Evolutionary conservation across 2,113 vertebrate species (phyloP).

Genomic region (Chinchilla lanigera): DNA sequence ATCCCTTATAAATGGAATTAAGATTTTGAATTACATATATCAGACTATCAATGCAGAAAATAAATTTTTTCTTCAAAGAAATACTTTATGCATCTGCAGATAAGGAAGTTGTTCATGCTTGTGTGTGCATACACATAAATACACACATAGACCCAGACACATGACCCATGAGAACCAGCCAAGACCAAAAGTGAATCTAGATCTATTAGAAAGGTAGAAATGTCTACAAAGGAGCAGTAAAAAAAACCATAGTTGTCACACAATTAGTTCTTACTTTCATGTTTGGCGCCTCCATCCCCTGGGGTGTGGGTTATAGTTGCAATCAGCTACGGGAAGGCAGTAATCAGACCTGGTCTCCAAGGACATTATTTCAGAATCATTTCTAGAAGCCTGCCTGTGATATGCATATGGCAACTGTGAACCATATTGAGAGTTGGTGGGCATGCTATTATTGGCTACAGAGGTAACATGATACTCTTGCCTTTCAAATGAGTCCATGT

Average conservation of each 20-base stretch:
- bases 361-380: conserved; percentile 84
- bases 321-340: conserved; percentile 80
- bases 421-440: conserved; percentile 81
- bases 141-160: background rate
- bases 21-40: background rate
- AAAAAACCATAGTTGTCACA: conserved; percentile 19
- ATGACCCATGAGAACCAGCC: conserved; percentile 1
- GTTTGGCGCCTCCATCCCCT: conserved; percentile 90
- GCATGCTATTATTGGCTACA: conserved; percentile 79
- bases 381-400: conserved; percentile 86
- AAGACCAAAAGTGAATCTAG: conserved; percentile 4
- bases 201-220: background rate
- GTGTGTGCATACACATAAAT: background rate
- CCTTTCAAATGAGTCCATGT: conserved; percentile 42
- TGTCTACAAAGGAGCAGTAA: background rate
- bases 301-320: conserved; percentile 89
- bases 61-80: background rate
- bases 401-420: conserved; percentile 86
- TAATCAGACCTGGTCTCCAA: conserved; percentile 87
- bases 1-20: background rate
- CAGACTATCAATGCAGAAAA: background rate
- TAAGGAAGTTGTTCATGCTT: background rate
- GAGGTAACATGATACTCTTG: conserved; percentile 75
- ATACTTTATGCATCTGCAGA: background rate
- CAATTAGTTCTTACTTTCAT: conserved; percentile 75